phyloP scores from a whole-genome alignment of 2,888 invertebrate species.

The Syrphus vitripennis region DNA sequence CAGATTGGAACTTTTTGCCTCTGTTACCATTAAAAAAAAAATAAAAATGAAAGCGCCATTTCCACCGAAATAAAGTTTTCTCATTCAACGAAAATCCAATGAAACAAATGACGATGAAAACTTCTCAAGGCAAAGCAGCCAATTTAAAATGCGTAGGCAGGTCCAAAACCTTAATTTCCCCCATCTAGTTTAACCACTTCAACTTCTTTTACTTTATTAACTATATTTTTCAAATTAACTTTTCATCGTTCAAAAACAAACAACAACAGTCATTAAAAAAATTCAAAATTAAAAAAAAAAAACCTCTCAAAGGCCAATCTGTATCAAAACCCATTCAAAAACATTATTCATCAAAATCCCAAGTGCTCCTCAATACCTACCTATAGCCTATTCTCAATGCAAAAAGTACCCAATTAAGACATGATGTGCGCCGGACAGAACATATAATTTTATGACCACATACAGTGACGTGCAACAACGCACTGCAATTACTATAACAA shows the following conservation, averaged over 20 bases:
- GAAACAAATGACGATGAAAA: no score
- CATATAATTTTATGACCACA: conserved; percentile 47
- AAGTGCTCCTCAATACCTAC: conserved; percentile 52
- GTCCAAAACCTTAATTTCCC: neutral
- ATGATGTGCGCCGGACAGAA: conserved; percentile 28
- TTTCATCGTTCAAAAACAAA: conserved; percentile 5
- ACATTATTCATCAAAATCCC: conserved; percentile 44
- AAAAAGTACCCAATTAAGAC: conserved; percentile 59
- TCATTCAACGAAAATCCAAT: no score
- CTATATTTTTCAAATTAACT: neutral
- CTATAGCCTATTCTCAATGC: neutral
- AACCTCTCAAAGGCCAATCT: conserved; percentile 13
- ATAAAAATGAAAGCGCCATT: no score
- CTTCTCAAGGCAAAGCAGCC: neutral
- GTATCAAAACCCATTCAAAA: conserved; percentile 13
- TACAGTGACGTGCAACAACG: conserved; percentile 36
- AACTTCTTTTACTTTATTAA: neutral
- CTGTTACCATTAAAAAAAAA: no score
- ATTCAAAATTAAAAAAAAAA: neutral
- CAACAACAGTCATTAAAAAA: neutral
- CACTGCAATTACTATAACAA: conserved; percentile 57
- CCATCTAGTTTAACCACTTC: neutral
- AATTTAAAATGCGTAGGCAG: neutral
- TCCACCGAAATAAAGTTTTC: no score
- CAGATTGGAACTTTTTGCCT: no score